These are phyloP conservation scores for Phasia obesa DNA, from an alignment of 2,888 invertebrate genomes.

Conservation along the genomic window DNA sequence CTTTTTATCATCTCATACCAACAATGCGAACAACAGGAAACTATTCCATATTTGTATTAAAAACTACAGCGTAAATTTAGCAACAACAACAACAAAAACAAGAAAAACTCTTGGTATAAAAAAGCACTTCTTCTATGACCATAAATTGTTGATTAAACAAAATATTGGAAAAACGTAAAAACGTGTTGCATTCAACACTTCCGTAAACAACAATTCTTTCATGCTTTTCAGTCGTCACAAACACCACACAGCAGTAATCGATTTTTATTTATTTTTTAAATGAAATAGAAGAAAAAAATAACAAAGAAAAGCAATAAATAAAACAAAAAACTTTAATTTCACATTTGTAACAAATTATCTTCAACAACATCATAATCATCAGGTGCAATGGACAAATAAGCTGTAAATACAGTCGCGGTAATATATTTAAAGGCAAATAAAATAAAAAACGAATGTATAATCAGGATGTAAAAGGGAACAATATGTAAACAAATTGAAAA, in stretches of 20 bases:
- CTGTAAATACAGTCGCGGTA: neutral
- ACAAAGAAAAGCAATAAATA: conserved; percentile 7
- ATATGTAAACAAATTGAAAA: too few relatives aligned
- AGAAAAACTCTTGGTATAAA: neutral
- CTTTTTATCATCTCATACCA: neutral
- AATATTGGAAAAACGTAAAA: conserved; percentile 4
- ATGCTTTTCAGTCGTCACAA: neutral
- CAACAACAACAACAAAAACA: neutral
- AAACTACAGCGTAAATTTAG: neutral
- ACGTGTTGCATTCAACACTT: conserved; percentile 54
- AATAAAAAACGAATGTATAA: too few relatives aligned
- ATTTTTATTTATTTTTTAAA: conserved; percentile 17
- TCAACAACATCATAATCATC: conserved; percentile 5
- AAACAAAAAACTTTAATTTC: conserved; percentile 19
- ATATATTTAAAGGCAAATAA: too few relatives aligned
- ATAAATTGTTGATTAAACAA: conserved; percentile 29
- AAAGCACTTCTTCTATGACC: conserved; percentile 29
- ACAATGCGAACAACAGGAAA: conserved; percentile 43
- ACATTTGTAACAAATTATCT: conserved; percentile 30
- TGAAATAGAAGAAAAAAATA: neutral
- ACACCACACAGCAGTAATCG: conserved; percentile 1
- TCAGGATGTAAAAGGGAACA: too few relatives aligned
- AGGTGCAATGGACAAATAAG: conserved; percentile 9
- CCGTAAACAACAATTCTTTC: conserved; percentile 45
- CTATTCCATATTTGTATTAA: neutral